Conservation (phyloP, 2,888 invertebrate genomes). For the Omphaloscelis lunosa region DNA sequence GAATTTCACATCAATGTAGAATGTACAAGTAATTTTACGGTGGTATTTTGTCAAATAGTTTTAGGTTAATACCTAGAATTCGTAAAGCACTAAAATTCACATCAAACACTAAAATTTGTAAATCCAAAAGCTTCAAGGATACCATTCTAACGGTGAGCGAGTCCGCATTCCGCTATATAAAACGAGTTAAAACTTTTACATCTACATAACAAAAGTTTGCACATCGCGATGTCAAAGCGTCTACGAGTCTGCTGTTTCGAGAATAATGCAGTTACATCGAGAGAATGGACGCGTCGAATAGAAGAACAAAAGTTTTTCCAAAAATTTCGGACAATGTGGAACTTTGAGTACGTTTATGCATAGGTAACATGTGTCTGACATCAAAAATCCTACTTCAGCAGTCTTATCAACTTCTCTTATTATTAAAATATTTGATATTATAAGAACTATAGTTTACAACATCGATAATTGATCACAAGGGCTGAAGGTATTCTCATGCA, state of each 20-base stretch:
- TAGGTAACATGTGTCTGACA: background rate
- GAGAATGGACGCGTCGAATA: constrained; percentile 9
- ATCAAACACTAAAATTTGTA: background rate
- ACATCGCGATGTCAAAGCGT: constrained; percentile 26
- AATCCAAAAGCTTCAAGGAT: background rate
- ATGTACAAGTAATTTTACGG: background rate
- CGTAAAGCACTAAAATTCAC: background rate
- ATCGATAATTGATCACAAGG: background rate
- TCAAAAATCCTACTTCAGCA: background rate
- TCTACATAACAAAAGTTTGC: constrained; percentile 39
- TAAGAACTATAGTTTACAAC: background rate
- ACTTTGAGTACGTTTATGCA: background rate
- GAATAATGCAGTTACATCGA: constrained; percentile 33
- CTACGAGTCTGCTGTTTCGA: constrained; percentile 21
- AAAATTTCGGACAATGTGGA: too few species aligned
- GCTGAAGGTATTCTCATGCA: background rate
- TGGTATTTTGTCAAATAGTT: background rate
- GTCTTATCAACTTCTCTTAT: background rate
- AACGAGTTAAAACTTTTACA: constrained; percentile 49
- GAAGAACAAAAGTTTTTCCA: background rate
- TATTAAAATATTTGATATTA: too few species aligned
- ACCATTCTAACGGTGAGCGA: constrained; percentile 1
- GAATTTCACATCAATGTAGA: background rate
- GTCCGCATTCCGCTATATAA: constrained; percentile 1
- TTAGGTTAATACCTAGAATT: background rate